Conservation (phyloP, 2,888 invertebrate genomes). For the Spicauda simplicius region DNA sequence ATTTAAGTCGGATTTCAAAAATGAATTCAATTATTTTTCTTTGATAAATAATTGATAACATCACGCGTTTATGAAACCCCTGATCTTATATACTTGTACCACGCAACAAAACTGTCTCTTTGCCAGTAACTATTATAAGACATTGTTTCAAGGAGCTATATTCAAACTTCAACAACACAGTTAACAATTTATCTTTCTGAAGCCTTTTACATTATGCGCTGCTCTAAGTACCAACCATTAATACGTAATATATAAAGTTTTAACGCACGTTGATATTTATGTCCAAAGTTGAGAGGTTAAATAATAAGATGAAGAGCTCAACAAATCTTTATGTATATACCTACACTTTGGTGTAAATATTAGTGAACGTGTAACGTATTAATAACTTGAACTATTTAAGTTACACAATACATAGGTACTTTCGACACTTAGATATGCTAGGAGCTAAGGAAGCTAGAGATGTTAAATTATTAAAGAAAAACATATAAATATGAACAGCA, state of each 20-base stretch:
- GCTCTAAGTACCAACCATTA: constrained; percentile 17
- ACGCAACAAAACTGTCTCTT: constrained; percentile 39
- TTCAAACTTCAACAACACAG: constrained; percentile 57
- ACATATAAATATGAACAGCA: no score
- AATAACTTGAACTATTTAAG: no score
- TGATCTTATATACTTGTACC: constrained; percentile 15
- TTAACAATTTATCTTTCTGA: constrained; percentile 53
- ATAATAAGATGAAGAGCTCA: background rate
- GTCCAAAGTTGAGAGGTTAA: constrained; percentile 16
- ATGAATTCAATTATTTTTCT: no score
- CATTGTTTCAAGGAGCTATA: constrained; percentile 58
- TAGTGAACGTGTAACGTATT: no score
- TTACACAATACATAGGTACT: no score
- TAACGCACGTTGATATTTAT: constrained; percentile 15
- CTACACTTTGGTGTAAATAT: no score
- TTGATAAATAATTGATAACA: background rate
- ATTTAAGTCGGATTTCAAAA: no score
- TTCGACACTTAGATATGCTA: no score
- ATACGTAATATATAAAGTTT: constrained; percentile 19
- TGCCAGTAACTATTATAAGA: constrained; percentile 57
- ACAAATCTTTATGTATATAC: no score
- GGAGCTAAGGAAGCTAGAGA: no score
- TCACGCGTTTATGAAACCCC: background rate
- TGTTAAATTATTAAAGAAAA: no score
- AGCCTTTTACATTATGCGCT: constrained; percentile 37